phyloP scores from a whole-genome alignment of 2,888 invertebrate species.

The Drosophila anceps region DNA sequence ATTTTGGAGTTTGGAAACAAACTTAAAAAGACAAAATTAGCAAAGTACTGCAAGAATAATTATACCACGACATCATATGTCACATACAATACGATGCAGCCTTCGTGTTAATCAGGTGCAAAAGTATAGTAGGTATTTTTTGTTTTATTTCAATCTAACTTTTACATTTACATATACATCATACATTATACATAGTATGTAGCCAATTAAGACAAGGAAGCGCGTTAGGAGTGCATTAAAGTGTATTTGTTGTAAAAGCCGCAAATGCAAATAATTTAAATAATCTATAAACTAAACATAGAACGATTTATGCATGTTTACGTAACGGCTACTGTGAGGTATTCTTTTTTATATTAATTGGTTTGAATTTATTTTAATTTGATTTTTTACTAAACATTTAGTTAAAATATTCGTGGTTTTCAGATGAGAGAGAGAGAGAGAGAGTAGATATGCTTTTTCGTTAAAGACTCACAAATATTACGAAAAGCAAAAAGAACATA shows the following conservation, averaged over 20 bases:
- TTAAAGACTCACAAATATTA: constrained; percentile 70
- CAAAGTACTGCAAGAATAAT: constrained; percentile 69
- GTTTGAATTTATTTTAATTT: constrained; percentile 10
- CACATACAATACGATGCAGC: constrained; percentile 71
- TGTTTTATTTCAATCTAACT: constrained; percentile 35
- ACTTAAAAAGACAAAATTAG: constrained; percentile 57
- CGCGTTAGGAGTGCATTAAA: constrained; percentile 62
- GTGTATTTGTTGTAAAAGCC: constrained; percentile 65
- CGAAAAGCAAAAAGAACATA: constrained; percentile 77
- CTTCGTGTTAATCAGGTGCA: constrained; percentile 37
- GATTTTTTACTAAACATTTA: constrained; percentile 63
- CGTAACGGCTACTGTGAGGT: constrained; percentile 66
- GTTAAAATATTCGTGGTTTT: constrained; percentile 54
- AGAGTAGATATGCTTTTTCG: constrained; percentile 65
- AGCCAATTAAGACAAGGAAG: constrained; percentile 50
- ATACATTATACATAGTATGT: constrained; percentile 22
- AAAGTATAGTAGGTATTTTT: constrained; percentile 32
- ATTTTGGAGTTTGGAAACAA: constrained; percentile 33
- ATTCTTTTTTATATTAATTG: constrained; percentile 59
- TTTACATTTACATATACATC: constrained; percentile 45
- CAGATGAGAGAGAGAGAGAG: constrained; percentile 23
- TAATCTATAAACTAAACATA: constrained; percentile 59
- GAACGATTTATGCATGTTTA: constrained; percentile 49
- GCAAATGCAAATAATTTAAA: constrained; percentile 72
- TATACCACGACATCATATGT: constrained; percentile 85